Percentiles rank a stretch among this genome's conserved stretches.
Evolutionary conservation across 35 echinoderm and acorn worm genomes (phyloP).

Genomic region (Lytechinus variegatus): DNA sequence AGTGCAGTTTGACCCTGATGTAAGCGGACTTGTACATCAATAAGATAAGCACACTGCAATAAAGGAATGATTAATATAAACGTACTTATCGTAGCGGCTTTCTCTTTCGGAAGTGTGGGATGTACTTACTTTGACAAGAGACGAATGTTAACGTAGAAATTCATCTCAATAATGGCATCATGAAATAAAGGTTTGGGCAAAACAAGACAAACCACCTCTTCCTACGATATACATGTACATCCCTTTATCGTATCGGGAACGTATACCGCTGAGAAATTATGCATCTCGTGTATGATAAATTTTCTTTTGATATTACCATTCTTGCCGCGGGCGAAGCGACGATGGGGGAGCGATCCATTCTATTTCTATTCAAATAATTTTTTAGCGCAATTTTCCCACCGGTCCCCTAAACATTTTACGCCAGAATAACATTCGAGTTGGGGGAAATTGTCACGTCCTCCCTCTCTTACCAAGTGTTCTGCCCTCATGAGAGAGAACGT

Average conservation of each 20-base stretch:
- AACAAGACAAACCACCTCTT: not conserved
- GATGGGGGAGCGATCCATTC: not conserved
- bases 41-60: no score
- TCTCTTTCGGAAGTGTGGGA: no score
- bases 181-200: not conserved
- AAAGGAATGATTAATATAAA: no score
- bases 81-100: no score
- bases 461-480: not conserved
- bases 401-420: not conserved
- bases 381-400: not conserved
- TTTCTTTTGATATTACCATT: not conserved
- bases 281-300: not conserved
- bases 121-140: not conserved
- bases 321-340: not conserved
- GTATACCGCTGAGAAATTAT: not conserved
- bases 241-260: not conserved
- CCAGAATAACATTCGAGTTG: not conserved
- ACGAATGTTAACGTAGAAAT: not conserved
- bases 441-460: not conserved
- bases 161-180: not conserved
- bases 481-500: not conserved
- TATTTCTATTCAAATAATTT: not conserved
- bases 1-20: no score
- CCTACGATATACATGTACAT: not conserved
- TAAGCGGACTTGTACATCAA: no score